These are phyloP conservation scores for Sesia apiformis DNA, from an alignment of 2,888 invertebrate species.

Conservation along the genomic window DNA sequence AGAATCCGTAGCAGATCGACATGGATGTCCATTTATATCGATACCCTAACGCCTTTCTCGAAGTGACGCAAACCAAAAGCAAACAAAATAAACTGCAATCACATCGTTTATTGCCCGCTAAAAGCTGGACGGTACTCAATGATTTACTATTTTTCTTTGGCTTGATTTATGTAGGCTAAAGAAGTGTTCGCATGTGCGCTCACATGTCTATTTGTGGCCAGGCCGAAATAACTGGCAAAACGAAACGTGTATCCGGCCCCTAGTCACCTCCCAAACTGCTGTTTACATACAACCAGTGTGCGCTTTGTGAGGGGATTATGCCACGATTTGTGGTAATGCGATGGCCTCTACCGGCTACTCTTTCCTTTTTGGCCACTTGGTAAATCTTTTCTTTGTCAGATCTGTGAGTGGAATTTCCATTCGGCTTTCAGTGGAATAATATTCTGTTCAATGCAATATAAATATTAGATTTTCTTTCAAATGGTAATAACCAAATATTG, in stretches of 20 bases:
- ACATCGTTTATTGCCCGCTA: slow-evolving; percentile 27
- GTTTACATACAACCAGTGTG: slow-evolving; percentile 24
- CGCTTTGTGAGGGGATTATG: slow-evolving; percentile 46
- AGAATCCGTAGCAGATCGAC: too few relatives aligned
- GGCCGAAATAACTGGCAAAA: slow-evolving; percentile 54
- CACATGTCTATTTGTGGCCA: slow-evolving; percentile 47
- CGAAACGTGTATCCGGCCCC: slow-evolving; percentile 47
- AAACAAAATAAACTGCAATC: slow-evolving; percentile 25
- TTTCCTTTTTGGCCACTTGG: slow-evolving; percentile 40
- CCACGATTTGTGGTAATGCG: slow-evolving; percentile 51
- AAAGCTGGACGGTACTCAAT: slow-evolving; percentile 30
- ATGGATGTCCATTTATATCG: too few relatives aligned
- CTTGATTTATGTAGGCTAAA: slow-evolving; percentile 42
- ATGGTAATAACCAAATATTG: too few relatives aligned
- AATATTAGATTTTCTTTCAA: too few relatives aligned
- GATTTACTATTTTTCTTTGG: slow-evolving; percentile 37
- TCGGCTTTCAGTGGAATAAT: too few relatives aligned
- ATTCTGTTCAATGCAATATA: too few relatives aligned
- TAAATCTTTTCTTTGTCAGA: slow-evolving; percentile 45
- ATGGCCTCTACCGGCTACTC: slow-evolving; percentile 24
- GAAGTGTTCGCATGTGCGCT: slow-evolving; percentile 39
- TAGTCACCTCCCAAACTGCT: slow-evolving; percentile 24
- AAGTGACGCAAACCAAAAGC: slow-evolving; percentile 14
- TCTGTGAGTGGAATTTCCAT: slow-evolving; percentile 4
- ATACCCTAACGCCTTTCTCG: background rate